Evolutionary conservation across 1,140 invertebrate species (phyloP).

Genomic region (Zaprionus africanus): DNA sequence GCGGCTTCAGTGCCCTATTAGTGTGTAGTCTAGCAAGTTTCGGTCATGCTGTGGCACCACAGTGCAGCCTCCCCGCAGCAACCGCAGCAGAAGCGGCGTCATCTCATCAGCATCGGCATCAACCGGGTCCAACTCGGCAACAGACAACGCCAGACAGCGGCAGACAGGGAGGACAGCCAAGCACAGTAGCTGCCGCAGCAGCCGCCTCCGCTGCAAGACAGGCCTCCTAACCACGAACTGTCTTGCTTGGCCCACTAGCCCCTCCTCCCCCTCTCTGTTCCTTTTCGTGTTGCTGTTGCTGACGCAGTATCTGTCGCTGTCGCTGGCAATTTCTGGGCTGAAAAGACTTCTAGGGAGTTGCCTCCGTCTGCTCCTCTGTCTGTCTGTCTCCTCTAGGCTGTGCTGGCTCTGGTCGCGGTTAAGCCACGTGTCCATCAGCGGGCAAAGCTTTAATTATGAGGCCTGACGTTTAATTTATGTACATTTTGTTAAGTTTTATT

Average conservation of each 20-base stretch:
- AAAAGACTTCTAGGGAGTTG: neutral
- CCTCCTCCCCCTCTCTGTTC: neutral
- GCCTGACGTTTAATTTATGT: conserved; percentile 77
- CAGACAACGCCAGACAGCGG: conserved; percentile 21
- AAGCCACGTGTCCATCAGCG: conserved; percentile 68
- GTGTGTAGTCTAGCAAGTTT: neutral
- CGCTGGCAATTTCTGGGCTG: neutral
- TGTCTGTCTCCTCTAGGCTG: neutral
- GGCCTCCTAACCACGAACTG: conserved; percentile 20
- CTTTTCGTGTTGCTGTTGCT: neutral
- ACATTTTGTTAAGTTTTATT: conserved; percentile 80
- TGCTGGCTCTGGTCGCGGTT: conserved; percentile 50
- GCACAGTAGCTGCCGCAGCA: conserved; percentile 14
- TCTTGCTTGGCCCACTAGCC: neutral
- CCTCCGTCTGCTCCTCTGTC: neutral
- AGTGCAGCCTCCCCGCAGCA: neutral
- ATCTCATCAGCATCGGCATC: conserved; percentile 19
- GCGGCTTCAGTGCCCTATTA: neutral
- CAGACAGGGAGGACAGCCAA: conserved; percentile 7
- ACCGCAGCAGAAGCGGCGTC: neutral
- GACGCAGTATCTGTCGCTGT: conserved; percentile 7
- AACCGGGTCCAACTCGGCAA: conserved; percentile 3
- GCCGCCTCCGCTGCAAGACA: conserved; percentile 15
- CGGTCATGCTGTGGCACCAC: neutral
- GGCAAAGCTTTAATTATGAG: conserved; percentile 74